Evolutionary conservation across 92 coral and sea anemone genomes (phyloP).

Genomic region (Palythoa grandiflora): DNA sequence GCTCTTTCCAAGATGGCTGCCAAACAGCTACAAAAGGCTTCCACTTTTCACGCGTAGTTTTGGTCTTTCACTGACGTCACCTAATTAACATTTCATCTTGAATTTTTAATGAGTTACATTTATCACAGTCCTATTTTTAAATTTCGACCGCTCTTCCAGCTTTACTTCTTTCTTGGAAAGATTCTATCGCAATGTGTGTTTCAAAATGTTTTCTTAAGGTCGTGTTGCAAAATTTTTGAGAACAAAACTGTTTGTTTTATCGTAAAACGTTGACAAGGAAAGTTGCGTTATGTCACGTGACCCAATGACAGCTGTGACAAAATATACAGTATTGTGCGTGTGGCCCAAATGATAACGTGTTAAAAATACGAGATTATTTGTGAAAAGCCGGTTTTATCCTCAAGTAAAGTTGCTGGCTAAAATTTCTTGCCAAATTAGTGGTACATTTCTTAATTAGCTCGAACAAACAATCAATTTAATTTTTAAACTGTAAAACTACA

Average conservation of each 20-base stretch:
- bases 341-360: constrained; percentile 1
- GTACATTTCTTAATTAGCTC: not conserved
- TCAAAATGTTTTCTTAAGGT: not conserved
- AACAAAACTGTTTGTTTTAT: not conserved
- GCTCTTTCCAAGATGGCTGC: constrained; percentile 85
- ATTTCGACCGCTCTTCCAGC: not conserved
- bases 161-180: not conserved
- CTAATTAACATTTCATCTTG: constrained; percentile 62
- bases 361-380: not conserved
- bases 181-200: not conserved
- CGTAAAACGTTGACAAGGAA: not conserved
- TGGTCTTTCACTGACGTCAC: constrained; percentile 75
- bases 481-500: not conserved
- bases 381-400: not conserved
- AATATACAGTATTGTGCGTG: not conserved
- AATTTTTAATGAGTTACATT: constrained; percentile 65
- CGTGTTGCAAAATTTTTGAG: not conserved
- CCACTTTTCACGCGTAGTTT: constrained; percentile 60
- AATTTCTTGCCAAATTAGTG: not conserved
- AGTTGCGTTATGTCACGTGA: constrained; percentile 20
- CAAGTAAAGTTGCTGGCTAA: not conserved
- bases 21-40: constrained; percentile 58
- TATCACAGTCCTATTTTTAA: constrained; percentile 8
- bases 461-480: not conserved
- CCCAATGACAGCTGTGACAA: not conserved